Percentiles rank a stretch among this genome's conserved stretches.
Evolutionary conservation across 2,888 invertebrate species (phyloP).

Genomic region (Athripsodes cinereus): DNA sequence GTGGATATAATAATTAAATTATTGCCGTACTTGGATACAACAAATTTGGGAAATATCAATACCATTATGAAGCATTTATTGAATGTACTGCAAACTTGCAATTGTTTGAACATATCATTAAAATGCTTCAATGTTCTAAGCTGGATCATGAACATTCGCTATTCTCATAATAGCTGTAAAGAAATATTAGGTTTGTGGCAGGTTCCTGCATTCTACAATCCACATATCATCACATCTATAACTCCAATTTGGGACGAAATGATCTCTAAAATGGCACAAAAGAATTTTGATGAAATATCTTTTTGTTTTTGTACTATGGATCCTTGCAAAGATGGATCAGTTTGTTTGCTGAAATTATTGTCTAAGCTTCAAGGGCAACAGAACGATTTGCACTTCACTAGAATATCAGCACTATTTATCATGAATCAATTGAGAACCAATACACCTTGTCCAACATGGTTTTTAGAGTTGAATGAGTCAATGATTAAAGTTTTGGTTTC

Average conservation of each 20-base stretch:
- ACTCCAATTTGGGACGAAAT: conserved; percentile 22
- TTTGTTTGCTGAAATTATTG: conserved; percentile 14
- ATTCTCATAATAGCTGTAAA: conserved; percentile 20
- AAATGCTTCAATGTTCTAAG: conserved; percentile 21
- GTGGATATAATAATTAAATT: conserved; percentile 20
- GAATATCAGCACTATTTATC: conserved; percentile 17
- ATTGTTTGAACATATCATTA: conserved; percentile 15
- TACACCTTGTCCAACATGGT: conserved; percentile 14
- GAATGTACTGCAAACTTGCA: conserved; percentile 17
- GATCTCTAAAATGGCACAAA: conserved; percentile 9
- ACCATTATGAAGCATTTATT: conserved; percentile 14
- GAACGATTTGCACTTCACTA: conserved; percentile 24
- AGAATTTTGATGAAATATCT: conserved; percentile 7
- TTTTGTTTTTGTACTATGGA: conserved; percentile 18
- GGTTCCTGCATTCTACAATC: conserved; percentile 22
- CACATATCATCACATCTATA: conserved; percentile 23
- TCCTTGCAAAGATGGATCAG: conserved; percentile 17
- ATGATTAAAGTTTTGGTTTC: conserved; percentile 17
- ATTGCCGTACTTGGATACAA: conserved; percentile 14
- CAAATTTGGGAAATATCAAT: conserved; percentile 9
- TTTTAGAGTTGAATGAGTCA: conserved; percentile 16
- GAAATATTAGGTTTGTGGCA: conserved; percentile 24
- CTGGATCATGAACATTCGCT: conserved; percentile 21
- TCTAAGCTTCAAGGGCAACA: conserved; percentile 22
- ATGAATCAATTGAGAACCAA: conserved; percentile 12